Evolutionary conservation across 2,113 vertebrate genomes (phyloP), one percentile per base, ranked within the genome.

Genomic region (Macrotis lagotis): DNA sequence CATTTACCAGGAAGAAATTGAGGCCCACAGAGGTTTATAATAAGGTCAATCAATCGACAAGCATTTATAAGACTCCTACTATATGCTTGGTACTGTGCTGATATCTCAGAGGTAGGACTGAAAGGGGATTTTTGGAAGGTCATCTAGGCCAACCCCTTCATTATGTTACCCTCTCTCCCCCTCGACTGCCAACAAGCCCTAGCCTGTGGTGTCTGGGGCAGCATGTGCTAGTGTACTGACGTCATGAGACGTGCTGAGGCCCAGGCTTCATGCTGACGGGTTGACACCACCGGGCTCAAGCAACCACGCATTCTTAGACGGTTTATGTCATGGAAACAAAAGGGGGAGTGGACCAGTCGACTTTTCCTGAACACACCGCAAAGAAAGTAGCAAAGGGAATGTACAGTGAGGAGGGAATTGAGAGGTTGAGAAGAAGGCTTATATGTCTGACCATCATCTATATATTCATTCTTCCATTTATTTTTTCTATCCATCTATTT

Each of bases 291-390:
- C 14, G 66, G 6, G 51, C 96, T 96, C 90, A 51, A 92, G 96
- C 94, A 95, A 94, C 95, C 51, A 2, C 94, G 91, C 94, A 96
- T 97, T 96, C 96, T 97, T 96, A 97, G 96, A 96, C 93, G 0
- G 89, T 91, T 66, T 95, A 96, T 96, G 96, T 96, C 95, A 97
- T 94, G 96, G 96, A 96, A 96, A 96, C 94, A 94, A 83, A 92
- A 96, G 94, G 94, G 95, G 96, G 96, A 95, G 93, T 10, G 26
- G 90, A 94, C 96, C 96, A 94, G 92, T 90, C 88, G 26, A 91
- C n/a, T 91, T 74, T 90, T 93, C 90, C 51, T 88, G 83, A 91
- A 89, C 90, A 48, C 94, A 92, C 91, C 91, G 48, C 88, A 88
- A 59, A 48, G 24, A 50, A 51, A 96, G 91, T 92, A 92, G 91